These are phyloP conservation scores for Brachyhypopomus gauderio DNA, from an alignment of 2,113 vertebrate genomes.

Conservation along the genomic window DNA sequence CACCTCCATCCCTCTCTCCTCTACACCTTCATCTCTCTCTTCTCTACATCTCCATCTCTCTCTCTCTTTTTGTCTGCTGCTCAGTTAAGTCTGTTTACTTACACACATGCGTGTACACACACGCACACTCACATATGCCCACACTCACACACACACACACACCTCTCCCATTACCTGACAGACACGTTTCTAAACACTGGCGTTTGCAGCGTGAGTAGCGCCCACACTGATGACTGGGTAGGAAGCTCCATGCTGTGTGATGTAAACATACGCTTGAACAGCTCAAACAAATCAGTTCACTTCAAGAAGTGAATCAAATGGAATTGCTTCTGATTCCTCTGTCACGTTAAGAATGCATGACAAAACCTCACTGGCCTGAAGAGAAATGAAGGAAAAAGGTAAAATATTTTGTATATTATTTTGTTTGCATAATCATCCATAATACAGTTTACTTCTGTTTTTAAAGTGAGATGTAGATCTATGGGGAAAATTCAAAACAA, in stretches of 20 bases:
- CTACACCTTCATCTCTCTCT: neutral
- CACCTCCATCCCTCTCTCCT: neutral
- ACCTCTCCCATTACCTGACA: too few relatives aligned
- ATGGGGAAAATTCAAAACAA: too few relatives aligned
- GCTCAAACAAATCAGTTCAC: constrained; percentile 34
- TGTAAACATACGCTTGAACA: neutral
- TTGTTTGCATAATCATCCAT: too few relatives aligned
- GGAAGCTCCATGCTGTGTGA: too few relatives aligned
- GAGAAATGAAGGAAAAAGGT: neutral
- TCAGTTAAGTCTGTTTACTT: neutral
- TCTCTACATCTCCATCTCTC: neutral
- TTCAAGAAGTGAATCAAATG: neutral
- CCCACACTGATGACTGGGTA: too few relatives aligned
- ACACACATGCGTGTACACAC: neutral
- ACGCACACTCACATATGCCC: neutral
- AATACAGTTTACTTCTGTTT: neutral
- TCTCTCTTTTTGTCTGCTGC: neutral
- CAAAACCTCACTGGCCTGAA: neutral
- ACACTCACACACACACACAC: neutral
- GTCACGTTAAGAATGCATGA: constrained; percentile 3
- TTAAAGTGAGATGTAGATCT: too few relatives aligned
- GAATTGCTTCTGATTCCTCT: neutral
- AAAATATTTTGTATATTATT: too few relatives aligned
- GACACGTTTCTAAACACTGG: neutral
- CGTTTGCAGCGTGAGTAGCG: neutral